These are phyloP conservation scores for Diadophis punctatus DNA, from an alignment of 2,113 vertebrate species.

Conservation along the genomic window DNA sequence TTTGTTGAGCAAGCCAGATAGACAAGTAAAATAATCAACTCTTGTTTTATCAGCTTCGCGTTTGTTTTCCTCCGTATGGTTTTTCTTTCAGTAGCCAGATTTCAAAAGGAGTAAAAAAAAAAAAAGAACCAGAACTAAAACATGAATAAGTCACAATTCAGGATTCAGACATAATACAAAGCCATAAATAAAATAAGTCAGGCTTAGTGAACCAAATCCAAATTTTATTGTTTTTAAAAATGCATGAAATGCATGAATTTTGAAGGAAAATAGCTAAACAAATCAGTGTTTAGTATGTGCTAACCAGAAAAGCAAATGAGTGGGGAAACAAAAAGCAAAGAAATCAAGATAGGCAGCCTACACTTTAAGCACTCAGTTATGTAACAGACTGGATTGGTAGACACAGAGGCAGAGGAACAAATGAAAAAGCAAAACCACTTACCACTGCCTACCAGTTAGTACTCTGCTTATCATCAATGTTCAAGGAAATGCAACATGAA, in stretches of 20 bases:
- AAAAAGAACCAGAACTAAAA: neutral
- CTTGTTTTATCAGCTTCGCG: neutral
- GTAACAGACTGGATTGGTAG: neutral
- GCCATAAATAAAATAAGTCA: neutral
- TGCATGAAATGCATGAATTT: neutral
- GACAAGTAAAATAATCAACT: neutral
- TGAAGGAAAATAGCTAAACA: neutral
- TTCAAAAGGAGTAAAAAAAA: neutral
- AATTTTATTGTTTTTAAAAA: neutral
- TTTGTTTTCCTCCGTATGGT: neutral
- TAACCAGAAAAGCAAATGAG: neutral
- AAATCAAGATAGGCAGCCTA: neutral
- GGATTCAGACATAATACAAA: neutral
- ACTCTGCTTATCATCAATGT: neutral
- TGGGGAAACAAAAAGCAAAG: neutral
- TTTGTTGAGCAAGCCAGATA: neutral
- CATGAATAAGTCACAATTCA: neutral
- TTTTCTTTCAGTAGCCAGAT: neutral
- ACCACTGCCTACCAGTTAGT: rapidly evolving
- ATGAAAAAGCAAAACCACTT: rapidly evolving
- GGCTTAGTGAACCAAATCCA: neutral
- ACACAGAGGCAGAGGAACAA: neutral
- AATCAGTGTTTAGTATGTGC: neutral
- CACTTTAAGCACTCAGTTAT: neutral
- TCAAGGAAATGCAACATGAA: neutral